phyloP scores from a whole-genome alignment of 2,113 vertebrate species.

The Ophiodon elongatus region DNA sequence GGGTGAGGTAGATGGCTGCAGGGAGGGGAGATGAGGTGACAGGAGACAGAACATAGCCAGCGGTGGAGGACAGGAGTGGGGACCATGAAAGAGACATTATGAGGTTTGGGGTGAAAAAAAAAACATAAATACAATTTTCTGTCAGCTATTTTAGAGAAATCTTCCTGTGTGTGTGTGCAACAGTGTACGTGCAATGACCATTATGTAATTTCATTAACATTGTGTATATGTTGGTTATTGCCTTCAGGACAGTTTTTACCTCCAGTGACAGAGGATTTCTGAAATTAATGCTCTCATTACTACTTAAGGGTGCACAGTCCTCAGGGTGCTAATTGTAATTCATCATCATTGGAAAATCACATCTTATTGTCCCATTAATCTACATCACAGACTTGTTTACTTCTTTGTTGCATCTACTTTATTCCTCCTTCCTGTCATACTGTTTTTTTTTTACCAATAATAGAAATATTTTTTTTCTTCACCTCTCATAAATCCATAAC shows the following conservation, averaged over 20 bases:
- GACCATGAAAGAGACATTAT: not conserved
- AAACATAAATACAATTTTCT: not conserved
- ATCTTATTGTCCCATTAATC: constrained; percentile 55
- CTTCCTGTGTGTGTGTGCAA: not conserved
- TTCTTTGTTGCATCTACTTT: constrained; percentile 6
- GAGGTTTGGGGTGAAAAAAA: not conserved
- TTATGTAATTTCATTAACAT: not conserved
- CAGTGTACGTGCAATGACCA: not conserved
- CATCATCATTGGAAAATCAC: constrained; percentile 42
- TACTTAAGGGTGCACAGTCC: constrained; percentile 21
- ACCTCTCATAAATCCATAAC: constrained; percentile 24
- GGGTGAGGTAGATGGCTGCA: constrained; percentile 36
- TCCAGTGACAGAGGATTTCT: constrained; percentile 28
- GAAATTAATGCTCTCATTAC: constrained; percentile 53
- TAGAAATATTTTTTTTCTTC: constrained; percentile 13
- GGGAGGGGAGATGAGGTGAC: constrained; percentile 60
- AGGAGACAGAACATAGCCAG: constrained; percentile 19
- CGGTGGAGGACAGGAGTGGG: constrained; percentile 32
- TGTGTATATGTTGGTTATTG: not conserved
- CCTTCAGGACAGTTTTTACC: constrained; percentile 14
- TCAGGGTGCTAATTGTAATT: constrained; percentile 55
- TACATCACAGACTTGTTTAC: constrained; percentile 23
- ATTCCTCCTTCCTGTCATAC: not conserved
- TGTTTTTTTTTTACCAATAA: constrained; percentile 10
- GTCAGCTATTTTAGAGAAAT: not conserved